Evolutionary conservation across 2,888 invertebrate species (phyloP).

Genomic region (Charanyca ferruginea): DNA sequence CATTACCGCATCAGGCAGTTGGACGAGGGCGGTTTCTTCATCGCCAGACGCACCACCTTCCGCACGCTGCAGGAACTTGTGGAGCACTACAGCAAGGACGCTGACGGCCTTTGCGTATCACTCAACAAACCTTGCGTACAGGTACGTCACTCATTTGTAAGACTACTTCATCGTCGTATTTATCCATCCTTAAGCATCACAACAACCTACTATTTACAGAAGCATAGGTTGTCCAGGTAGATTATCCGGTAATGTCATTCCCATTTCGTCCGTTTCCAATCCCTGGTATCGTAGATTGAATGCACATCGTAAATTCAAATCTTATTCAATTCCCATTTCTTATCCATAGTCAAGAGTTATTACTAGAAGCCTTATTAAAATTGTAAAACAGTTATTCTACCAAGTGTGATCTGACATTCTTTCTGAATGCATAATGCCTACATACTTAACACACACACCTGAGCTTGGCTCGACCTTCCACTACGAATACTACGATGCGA

Average conservation of each 20-base stretch:
- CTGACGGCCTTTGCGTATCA: conserved; percentile 99
- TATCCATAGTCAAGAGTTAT: conserved; percentile 61
- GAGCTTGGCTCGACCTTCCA: conserved; percentile 66
- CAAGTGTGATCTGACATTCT: conserved; percentile 48
- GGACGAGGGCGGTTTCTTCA: conserved; percentile 99
- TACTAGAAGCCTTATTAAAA: conserved; percentile 59
- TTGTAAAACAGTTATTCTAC: conserved; percentile 54
- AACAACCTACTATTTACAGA: conserved; percentile 15
- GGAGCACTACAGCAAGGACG: conserved; percentile 99
- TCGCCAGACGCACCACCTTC: conserved; percentile 99
- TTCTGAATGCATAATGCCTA: conserved; percentile 44
- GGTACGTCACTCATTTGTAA: conserved; percentile 87
- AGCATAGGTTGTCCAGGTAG: conserved; percentile 30
- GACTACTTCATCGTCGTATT: background rate
- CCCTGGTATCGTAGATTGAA: conserved; percentile 35
- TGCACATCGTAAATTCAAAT: conserved; percentile 51
- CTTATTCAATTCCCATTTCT: conserved; percentile 51
- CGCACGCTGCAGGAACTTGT: conserved; percentile 99
- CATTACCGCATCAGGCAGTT: conserved; percentile 99
- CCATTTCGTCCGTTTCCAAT: conserved; percentile 29
- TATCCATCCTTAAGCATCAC: background rate
- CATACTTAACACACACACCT: conserved; percentile 30
- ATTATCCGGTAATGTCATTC: conserved; percentile 44
- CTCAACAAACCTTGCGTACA: conserved; percentile 98
- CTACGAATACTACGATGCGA: conserved; percentile 52